Percentiles rank a stretch among this genome's conserved stretches.
These are phyloP conservation scores for Danio tinwini DNA, from an alignment of 2,797 vertebrate species.

Conservation along the genomic window DNA sequence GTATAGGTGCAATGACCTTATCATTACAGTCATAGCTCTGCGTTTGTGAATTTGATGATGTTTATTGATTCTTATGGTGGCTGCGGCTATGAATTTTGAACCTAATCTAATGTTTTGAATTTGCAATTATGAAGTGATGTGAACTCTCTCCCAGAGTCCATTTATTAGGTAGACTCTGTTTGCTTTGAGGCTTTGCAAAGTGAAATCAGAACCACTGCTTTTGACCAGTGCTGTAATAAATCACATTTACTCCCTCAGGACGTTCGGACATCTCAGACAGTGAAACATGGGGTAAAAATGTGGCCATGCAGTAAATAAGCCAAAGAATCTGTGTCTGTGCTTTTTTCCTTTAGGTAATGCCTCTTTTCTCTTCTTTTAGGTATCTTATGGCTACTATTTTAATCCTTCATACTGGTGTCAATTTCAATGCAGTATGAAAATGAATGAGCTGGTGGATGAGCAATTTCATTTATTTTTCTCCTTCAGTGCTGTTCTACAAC, in stretches of 20 bases:
- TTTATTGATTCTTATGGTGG: conserved; percentile 49
- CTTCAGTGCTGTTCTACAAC: not conserved
- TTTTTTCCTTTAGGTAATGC: not conserved
- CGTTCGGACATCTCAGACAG: conserved; percentile 29
- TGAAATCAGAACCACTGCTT: conserved; percentile 19
- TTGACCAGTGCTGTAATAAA: conserved; percentile 40
- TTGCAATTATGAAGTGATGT: conserved; percentile 14
- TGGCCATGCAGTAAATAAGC: conserved; percentile 39
- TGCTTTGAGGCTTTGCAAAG: conserved; percentile 15
- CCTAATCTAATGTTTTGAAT: conserved; percentile 41
- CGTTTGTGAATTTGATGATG: conserved; percentile 13
- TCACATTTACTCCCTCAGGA: conserved; percentile 33
- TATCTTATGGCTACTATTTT: conserved; percentile 31
- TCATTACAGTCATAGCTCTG: conserved; percentile 39
- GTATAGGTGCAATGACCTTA: not conserved
- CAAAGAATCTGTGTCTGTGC: not conserved
- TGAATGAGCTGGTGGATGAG: not conserved
- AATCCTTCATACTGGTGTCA: conserved; percentile 14
- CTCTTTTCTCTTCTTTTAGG: not conserved
- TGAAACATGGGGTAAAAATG: conserved; percentile 33
- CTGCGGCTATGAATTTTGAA: conserved; percentile 5
- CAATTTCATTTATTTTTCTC: not conserved
- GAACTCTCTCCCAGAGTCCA: conserved; percentile 20
- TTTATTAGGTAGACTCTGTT: conserved; percentile 11
- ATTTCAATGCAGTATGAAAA: not conserved